phyloP scores from a whole-genome alignment of 2,113 vertebrate species.

The Motacilla tschutschensis region DNA sequence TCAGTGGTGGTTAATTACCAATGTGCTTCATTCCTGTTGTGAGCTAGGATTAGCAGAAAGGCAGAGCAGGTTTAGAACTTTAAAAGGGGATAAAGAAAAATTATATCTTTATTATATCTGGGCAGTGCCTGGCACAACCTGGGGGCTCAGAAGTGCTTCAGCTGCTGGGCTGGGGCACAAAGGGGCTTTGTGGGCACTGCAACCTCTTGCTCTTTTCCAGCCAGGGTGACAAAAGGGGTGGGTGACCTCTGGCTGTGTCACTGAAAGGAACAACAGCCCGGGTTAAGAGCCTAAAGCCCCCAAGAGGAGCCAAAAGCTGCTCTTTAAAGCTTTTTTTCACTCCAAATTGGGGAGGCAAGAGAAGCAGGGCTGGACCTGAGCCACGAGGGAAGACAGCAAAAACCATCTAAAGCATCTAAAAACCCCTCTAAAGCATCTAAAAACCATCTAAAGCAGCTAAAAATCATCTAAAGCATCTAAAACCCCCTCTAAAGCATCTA shows the following conservation, averaged over 20 bases:
- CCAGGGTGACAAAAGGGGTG: not conserved
- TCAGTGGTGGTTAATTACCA: not conserved
- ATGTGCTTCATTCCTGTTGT: not conserved
- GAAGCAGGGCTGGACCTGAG: not conserved
- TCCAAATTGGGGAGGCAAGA: accelerated
- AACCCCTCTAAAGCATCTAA: too few relatives aligned
- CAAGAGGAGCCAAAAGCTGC: not conserved
- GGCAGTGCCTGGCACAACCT: not conserved
- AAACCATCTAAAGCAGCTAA: not conserved
- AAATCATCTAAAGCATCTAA: not conserved
- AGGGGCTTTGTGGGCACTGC: not conserved
- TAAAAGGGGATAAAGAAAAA: not conserved
- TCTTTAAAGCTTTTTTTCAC: not conserved
- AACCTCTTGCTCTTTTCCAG: slow-evolving; percentile 31
- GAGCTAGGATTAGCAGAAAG: not conserved
- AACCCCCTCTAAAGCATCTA: too few relatives aligned
- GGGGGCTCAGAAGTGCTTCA: slow-evolving; percentile 5
- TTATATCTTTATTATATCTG: not conserved
- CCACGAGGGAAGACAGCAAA: accelerated
- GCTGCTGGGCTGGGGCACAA: not conserved
- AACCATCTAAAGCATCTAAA: not conserved
- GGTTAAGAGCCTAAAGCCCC: slow-evolving; percentile 52
- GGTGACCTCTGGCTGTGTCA: slow-evolving; percentile 37
- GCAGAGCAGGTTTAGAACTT: not conserved
- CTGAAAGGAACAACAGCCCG: slow-evolving; percentile 25